Evolutionary conservation across 1,140 invertebrate species (phyloP), one percentile per base, ranked within the genome.

Genomic region (Drosophila tani): DNA sequence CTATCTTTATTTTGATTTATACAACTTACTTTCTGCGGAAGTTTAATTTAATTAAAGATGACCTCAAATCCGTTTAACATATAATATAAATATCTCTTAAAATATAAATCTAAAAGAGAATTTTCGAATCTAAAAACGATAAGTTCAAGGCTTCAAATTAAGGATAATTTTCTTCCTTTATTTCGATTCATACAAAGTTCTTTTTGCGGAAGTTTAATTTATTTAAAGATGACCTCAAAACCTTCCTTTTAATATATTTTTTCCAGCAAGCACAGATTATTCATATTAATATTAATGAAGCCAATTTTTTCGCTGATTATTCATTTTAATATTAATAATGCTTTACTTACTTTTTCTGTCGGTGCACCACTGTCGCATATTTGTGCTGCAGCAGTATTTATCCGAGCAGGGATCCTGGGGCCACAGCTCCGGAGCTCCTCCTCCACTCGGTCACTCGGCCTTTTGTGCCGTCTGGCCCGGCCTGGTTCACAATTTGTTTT

Each of bases 341-440:
- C 27, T 29, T 29, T 29, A 29, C 27, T 29, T 5, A 3, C 12
- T 11, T 46, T 46, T 9, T 5, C n/a, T 5, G 1, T 1, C 17
- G 12, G 29, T 55, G 32, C 53, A 49, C 40, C 14, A 53, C 50
- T 85, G 82, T 81, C 78, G 82, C 82, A 84, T 85, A 85, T 81
- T 85, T 84, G 67, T 66, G 75, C 75, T 85, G 75, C 79, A 81
- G 82, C 82, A 85, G 80, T 85, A 85, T 85, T 85, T 86, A 85
- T 86, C 59, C 53, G 66, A 58, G 49, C 62, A n/a, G 43, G 41
- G 41, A 64, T 43, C 56, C 32, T 47, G 57, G 57, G 58, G 17
- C 17, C 19, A 51, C n/a, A 32, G 19, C 46, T 9, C 43, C 41
- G 50, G 21, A 24, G 21, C 46, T 32, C 32, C 27, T 29, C 17